Conservation (phyloP, 2,797 vertebrate species). For the Lithobates sylvaticus region DNA sequence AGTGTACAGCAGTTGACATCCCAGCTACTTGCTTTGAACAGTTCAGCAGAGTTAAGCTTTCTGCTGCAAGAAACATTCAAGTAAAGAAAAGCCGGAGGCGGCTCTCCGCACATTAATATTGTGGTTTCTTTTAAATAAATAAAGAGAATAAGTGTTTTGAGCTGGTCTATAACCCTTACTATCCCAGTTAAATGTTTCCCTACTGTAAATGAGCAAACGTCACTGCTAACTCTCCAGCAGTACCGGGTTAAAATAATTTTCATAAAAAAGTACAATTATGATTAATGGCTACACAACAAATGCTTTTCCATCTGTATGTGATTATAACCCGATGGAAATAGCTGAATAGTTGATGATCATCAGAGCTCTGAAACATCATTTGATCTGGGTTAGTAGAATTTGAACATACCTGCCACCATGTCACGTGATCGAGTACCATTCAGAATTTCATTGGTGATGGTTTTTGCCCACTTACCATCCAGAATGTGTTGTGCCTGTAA, state of each 20-base stretch:
- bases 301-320: conserved; percentile 21
- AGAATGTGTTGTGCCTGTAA: conserved; percentile 87
- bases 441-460: conserved; percentile 87
- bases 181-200: neutral
- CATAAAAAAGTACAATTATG: conserved; percentile 23
- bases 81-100: conserved; percentile 74
- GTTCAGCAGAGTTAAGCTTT: conserved; percentile 66
- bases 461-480: conserved; percentile 83
- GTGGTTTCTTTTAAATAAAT: conserved; percentile 66
- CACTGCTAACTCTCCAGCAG: neutral
- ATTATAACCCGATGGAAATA: neutral
- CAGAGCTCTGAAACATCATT: neutral
- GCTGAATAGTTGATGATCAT: neutral
- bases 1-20: neutral
- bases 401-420: conserved; percentile 40
- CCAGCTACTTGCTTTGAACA: neutral
- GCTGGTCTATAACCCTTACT: conserved; percentile 55
- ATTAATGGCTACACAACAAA: conserved; percentile 42
- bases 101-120: conserved; percentile 70
- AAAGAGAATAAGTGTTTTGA: conserved; percentile 43
- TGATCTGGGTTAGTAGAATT: neutral
- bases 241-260: conserved; percentile 16
- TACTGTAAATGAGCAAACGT: neutral
- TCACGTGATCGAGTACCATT: conserved; percentile 78
- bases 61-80: conserved; percentile 69